Base-by-base conservation (phyloP, 37 sponge, comb jelly and placozoan species). In the Mnemiopsis leidyi region DNA sequence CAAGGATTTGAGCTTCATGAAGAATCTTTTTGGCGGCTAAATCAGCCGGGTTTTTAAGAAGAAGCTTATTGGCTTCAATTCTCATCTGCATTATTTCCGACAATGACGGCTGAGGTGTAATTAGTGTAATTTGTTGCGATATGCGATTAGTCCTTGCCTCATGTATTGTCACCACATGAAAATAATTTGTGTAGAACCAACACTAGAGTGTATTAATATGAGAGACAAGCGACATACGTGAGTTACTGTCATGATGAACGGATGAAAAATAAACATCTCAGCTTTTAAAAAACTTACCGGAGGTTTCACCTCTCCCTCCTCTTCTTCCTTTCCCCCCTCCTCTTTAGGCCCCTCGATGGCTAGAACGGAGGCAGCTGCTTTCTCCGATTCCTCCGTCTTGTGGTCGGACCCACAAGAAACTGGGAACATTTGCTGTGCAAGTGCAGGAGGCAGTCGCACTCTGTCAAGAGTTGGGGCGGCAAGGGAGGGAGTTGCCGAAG, bases 31-130 rank as follows among this genome's bases (percentile, higher is more conserved):
- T 85, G 3, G 90, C 90, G 5, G 40, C 48, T n/a, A 37, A 35
- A 23, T 85, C 90, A 26, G 2, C 21, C 24, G 90, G 90, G 61
- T 85, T 39, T 26, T 85, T 85, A 38, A 85, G 38, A 1, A 85
- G 90, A 0, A 85, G 36, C 48, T 85, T 85, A 61, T 85, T 85
- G 3, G 90, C 90, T 25, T 85, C 90, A 33, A 85, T 85, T 40
- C 90, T 26, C 90, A 85, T 85, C 48, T 85, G 90, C 90, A 85
- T 85, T 36, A 85, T 85, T 26, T 85, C 90, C 25, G 90, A 85
- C 61, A 85, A 25, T 3, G 90, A 36, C 0, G 90, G 90, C 90
- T 85, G 90, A 85, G 31, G 75, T n/a, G n/a, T n/a, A n/a, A n/a
- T n/a, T n/a, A n/a, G n/a, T n/a, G n/a, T n/a, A n/a, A n/a, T n/a